Evolutionary conservation across 2,797 vertebrate genomes (phyloP).

Genomic region (Gambelia wislizenii): DNA sequence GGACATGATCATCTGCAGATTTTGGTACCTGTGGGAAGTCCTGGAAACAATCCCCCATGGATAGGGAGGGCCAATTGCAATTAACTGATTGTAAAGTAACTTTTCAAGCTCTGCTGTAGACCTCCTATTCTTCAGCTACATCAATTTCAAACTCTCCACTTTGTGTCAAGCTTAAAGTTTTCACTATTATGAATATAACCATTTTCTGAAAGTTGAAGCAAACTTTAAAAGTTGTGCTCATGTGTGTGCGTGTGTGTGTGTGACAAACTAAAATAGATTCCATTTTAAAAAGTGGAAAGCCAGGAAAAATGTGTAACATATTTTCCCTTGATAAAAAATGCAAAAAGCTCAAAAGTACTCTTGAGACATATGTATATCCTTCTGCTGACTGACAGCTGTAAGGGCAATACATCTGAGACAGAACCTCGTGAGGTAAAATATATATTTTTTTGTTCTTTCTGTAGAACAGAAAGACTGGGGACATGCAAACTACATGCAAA

Average conservation of each 20-base stretch:
- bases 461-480: slow-evolving; percentile 74
- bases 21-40: no score
- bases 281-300: slow-evolving; percentile 81
- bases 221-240: slow-evolving; percentile 73
- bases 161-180: slow-evolving; percentile 51
- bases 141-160: slow-evolving; percentile 50
- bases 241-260: background rate
- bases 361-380: slow-evolving; percentile 83
- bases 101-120: slow-evolving; percentile 13
- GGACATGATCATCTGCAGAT: no score
- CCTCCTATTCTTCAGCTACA: slow-evolving; percentile 47
- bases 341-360: slow-evolving; percentile 80
- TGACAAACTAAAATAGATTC: slow-evolving; percentile 80
- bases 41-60: no score
- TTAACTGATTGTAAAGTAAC: background rate
- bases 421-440: slow-evolving; percentile 80
- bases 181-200: slow-evolving; percentile 66
- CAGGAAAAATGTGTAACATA: slow-evolving; percentile 81
- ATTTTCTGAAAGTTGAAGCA: slow-evolving; percentile 62
- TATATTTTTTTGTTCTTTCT: slow-evolving; percentile 78
- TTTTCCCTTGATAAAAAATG: slow-evolving; percentile 83
- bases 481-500: slow-evolving; percentile 72
- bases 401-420: slow-evolving; percentile 79
- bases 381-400: slow-evolving; percentile 83
- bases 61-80: no score